phyloP scores from a whole-genome alignment of 2,888 invertebrate species.

The Spialia ferax region DNA sequence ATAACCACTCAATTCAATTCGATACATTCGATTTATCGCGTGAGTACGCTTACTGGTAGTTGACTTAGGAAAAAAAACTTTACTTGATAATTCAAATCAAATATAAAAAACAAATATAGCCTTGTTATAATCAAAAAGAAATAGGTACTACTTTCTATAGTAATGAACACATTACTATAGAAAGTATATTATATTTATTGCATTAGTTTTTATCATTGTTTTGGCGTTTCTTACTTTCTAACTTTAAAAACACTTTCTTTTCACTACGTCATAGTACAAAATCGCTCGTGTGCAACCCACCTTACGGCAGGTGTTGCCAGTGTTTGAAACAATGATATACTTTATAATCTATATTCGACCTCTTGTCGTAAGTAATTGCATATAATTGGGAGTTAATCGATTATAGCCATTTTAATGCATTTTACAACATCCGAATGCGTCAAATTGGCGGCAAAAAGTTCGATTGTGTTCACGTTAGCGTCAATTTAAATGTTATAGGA shows the following conservation, averaged over 20 bases:
- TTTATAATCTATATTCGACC: conserved; percentile 24
- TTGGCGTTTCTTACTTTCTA: no score
- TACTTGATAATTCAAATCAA: no score
- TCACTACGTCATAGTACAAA: neutral
- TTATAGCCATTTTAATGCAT: conserved; percentile 34
- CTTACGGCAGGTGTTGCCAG: conserved; percentile 37
- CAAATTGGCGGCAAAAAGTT: conserved; percentile 23
- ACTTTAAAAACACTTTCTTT: neutral
- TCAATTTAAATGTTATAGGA: conserved; percentile 21
- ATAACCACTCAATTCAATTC: no score
- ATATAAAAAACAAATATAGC: no score
- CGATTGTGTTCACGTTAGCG: conserved; percentile 9
- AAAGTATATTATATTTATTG: no score
- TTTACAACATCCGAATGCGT: conserved; percentile 19
- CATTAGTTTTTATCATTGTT: no score
- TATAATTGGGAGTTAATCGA: conserved; percentile 38
- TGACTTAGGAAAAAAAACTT: no score
- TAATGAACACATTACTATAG: no score
- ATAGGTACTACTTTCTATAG: no score
- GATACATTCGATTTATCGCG: no score
- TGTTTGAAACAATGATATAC: conserved; percentile 31
- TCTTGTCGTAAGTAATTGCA: conserved; percentile 28
- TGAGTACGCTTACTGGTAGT: no score
- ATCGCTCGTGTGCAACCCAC: conserved; percentile 17
- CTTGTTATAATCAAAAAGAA: no score